Evolutionary conservation across 2,888 invertebrate species (phyloP), one percentile per base, ranked within the genome.

Genomic region (Drosophila putrida): DNA sequence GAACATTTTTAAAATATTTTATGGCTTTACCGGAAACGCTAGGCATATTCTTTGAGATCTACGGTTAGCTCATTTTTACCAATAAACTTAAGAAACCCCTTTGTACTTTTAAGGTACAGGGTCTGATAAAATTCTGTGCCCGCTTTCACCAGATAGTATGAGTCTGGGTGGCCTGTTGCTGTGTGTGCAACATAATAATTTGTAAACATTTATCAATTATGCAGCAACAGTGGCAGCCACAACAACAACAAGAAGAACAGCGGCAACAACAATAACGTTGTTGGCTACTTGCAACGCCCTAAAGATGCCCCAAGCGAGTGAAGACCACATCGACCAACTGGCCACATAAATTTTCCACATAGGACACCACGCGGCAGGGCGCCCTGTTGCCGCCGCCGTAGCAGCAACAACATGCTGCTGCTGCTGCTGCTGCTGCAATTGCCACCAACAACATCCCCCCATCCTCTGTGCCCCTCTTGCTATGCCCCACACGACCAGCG

Each of bases 151-250:
- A 39, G 53, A 27, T 43, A 51, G 63, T 69, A 44, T 57, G 50
- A 68, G 84, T 66, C 62, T 83, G 83, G 88, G 83, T 88, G 83
- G 88, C 67, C 86, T 67, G 50, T 36, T 54, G 64, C 54, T 75
- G 64, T 84, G 74, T 82, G 80, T 88, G 87, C 89, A 87, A 89
- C 89, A 87, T 89, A 84, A 84, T 84, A 89, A 84, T 84, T 84
- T 89, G 84, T 89, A 84, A 84, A 84, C 84, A 84, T 84, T 84
- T 89, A 84, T 84, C 89, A 84, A 84, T 88, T 84, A 89, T 87
- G 89, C 87, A 87, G 88, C 81, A 84, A 71, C 88, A 80, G 78
- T 75, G 79, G 69, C 58, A 51, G 10, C 51, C 43, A 39, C 51
- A 68, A 27, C 41, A 58, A 28, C 38, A 63, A 63, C 64, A 73